Evolutionary conservation across 2,888 invertebrate species (phyloP).

Genomic region (Cyclophora punctaria): DNA sequence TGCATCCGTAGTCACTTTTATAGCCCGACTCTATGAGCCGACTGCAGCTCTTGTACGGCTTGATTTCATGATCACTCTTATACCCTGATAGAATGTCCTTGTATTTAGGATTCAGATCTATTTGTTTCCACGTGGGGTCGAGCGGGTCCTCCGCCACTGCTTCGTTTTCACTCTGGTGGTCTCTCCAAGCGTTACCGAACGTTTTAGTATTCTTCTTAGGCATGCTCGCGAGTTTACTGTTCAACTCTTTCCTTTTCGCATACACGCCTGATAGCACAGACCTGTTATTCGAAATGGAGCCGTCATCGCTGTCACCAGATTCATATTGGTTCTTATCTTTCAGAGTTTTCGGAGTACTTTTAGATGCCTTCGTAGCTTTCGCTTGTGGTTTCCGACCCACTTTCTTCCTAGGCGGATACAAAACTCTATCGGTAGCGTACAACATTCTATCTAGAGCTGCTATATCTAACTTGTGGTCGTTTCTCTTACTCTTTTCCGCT

Average conservation of each 20-base stretch:
- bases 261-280: constrained; percentile 68
- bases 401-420: constrained; percentile 86
- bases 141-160: constrained; percentile 71
- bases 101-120: constrained; percentile 78
- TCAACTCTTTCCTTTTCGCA: constrained; percentile 68
- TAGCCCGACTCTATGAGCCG: constrained; percentile 75
- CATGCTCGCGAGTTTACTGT: constrained; percentile 57
- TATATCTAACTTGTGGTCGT: constrained; percentile 67
- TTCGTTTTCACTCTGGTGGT: constrained; percentile 68
- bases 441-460: constrained; percentile 79
- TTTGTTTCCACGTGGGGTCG: constrained; percentile 79
- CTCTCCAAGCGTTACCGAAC: constrained; percentile 60
- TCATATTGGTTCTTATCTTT: constrained; percentile 67
- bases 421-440: constrained; percentile 83
- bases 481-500: constrained; percentile 55
- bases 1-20: constrained; percentile 76
- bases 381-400: constrained; percentile 78
- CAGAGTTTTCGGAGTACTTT: constrained; percentile 49
- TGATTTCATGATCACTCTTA: constrained; percentile 75
- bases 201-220: constrained; percentile 56
- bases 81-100: constrained; percentile 76
- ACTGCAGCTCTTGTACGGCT: constrained; percentile 69
- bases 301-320: constrained; percentile 58
- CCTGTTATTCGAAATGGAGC: constrained; percentile 48
- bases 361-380: constrained; percentile 47